phyloP scores from a whole-genome alignment of 2,888 invertebrate species.

The Macrosoma leucophasiata region DNA sequence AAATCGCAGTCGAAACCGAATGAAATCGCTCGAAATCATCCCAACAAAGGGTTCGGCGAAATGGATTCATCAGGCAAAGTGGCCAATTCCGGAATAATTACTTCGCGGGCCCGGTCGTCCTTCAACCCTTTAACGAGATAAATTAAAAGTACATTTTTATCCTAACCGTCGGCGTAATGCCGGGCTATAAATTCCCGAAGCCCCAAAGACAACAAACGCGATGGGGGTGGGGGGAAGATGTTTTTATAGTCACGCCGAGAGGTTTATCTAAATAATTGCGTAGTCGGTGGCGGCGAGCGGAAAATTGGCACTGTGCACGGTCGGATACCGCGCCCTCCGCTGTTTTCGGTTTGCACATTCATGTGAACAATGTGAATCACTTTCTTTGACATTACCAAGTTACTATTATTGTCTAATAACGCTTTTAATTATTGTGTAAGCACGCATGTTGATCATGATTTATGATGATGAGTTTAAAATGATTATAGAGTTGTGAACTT shows the following conservation, averaged over 20 bases:
- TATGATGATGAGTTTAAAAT: too few species aligned
- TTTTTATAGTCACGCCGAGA: slow-evolving; percentile 74
- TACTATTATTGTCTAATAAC: too few species aligned
- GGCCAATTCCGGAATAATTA: slow-evolving; percentile 75
- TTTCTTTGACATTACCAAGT: too few species aligned
- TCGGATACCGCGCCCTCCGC: slow-evolving; percentile 25
- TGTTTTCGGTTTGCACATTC: too few species aligned
- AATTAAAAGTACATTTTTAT: slow-evolving; percentile 76
- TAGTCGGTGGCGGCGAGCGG: slow-evolving; percentile 72
- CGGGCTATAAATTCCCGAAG: slow-evolving; percentile 69
- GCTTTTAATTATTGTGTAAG: too few species aligned
- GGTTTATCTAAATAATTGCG: slow-evolving; percentile 76
- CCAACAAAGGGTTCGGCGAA: slow-evolving; percentile 54
- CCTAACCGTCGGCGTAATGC: slow-evolving; percentile 68
- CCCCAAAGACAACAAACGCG: slow-evolving; percentile 73
- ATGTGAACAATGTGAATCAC: too few species aligned
- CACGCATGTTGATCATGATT: too few species aligned
- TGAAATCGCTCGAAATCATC: slow-evolving; percentile 64
- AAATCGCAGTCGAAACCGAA: slow-evolving; percentile 59
- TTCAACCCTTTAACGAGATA: slow-evolving; percentile 76
- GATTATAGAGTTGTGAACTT: too few species aligned
- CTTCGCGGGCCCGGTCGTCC: slow-evolving; percentile 70
- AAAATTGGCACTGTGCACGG: slow-evolving; percentile 67
- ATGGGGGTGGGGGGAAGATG: slow-evolving; percentile 68
- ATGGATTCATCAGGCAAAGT: slow-evolving; percentile 74